Conservation (phyloP, 2,888 invertebrate genomes). For the Sesamia inferens region DNA sequence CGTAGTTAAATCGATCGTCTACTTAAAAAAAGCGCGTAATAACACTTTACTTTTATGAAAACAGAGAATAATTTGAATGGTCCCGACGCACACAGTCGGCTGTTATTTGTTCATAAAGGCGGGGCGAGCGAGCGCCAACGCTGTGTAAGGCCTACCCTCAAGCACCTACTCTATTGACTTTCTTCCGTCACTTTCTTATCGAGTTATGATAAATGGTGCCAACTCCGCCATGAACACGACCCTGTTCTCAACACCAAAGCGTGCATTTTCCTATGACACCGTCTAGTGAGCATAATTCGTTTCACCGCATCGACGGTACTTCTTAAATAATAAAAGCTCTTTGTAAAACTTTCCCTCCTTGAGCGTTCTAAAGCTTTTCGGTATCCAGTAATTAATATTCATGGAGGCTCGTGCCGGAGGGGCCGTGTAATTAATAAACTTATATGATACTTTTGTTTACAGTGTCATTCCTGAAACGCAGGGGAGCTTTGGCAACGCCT, state of each 20-base stretch:
- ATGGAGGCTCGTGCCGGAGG: constrained; percentile 88
- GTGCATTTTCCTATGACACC: constrained; percentile 66
- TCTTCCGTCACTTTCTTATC: constrained; percentile 89
- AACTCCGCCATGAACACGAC: constrained; percentile 67
- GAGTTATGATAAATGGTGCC: constrained; percentile 86
- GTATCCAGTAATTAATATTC: constrained; percentile 90
- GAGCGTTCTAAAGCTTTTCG: constrained; percentile 89
- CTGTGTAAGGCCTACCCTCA: constrained; percentile 84
- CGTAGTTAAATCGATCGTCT: constrained; percentile 57
- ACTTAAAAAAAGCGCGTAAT: constrained; percentile 62
- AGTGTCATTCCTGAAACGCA: constrained; percentile 86
- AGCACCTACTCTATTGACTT: constrained; percentile 89
- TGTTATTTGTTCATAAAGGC: constrained; percentile 82
- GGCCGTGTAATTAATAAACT: constrained; percentile 90
- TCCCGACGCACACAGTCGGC: constrained; percentile 63
- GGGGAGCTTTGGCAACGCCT: constrained; percentile 73
- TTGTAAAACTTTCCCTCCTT: constrained; percentile 90
- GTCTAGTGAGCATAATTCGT: constrained; percentile 83
- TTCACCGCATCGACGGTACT: constrained; percentile 86
- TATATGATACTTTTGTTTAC: constrained; percentile 90
- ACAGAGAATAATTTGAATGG: constrained; percentile 69
- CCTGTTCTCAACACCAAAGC: constrained; percentile 64
- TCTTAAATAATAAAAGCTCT: constrained; percentile 90
- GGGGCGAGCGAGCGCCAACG: constrained; percentile 74
- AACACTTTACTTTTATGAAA: constrained; percentile 68